A percentile compares a stretch with the other conserved stretches of the same genome.
phyloP scores from a whole-genome alignment of 2,797 vertebrate genomes.

The Anguilla megastoma region DNA sequence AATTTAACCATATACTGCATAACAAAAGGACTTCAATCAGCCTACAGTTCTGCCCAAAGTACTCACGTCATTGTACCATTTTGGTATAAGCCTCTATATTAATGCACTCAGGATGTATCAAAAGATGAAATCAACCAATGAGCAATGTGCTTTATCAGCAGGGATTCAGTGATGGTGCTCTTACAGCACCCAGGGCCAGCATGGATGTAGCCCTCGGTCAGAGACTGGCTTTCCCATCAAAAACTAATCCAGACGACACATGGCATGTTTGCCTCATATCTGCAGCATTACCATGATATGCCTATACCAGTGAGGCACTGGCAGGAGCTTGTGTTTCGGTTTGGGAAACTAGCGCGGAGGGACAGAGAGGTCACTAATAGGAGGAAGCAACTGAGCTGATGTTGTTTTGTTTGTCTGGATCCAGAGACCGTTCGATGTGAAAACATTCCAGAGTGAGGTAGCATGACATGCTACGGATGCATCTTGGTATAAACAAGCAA shows the following conservation, averaged over 20 bases:
- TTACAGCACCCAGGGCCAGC: not conserved
- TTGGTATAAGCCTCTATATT: not conserved
- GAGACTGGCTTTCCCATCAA: not conserved
- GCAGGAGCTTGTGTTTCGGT: not conserved
- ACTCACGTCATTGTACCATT: not conserved
- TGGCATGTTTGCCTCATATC: not conserved
- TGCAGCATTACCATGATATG: not conserved
- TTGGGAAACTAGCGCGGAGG: not conserved
- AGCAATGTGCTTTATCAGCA: slow-evolving; percentile 1
- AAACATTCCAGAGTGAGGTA: not conserved
- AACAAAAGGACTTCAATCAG: not conserved
- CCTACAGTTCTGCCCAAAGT: not conserved
- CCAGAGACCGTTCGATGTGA: not conserved
- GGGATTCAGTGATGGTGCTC: not conserved
- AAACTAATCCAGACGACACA: not conserved
- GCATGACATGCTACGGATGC: not conserved
- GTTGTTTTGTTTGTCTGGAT: not conserved
- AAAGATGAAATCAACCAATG: slow-evolving; percentile 31
- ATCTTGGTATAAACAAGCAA: not conserved
- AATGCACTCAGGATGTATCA: slow-evolving; percentile 49
- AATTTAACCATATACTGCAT: not conserved
- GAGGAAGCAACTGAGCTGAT: not conserved
- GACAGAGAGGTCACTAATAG: not conserved
- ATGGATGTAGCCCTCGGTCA: not conserved
- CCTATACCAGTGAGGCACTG: not conserved